Base-by-base conservation (phyloP, 2,797 vertebrate species). In the Cirrhinus mrigala region DNA sequence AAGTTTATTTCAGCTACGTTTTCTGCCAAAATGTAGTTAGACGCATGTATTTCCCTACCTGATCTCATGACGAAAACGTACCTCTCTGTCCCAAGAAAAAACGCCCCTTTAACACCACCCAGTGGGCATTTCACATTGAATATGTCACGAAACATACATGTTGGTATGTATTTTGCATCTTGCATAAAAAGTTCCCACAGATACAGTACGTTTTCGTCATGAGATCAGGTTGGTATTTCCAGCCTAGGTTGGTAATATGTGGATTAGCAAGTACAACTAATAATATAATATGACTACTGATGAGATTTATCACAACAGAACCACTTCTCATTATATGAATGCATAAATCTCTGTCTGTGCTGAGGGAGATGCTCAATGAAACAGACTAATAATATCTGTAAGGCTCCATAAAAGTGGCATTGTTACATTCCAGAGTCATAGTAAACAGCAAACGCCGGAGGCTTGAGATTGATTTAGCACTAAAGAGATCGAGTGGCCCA, bases 361-460 rank as follows among this genome's bases (percentile, higher is more conserved):
- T 54, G 29, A 69, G 18, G 20, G 3, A 82, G 52, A 85, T 12
- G 16, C 48, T 74, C 33, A 79, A 37, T 54, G n/a, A 37, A 79
- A 58, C 68, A 68, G 33, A 52, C 18, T n/a, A 37, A 15, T 54
- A 74, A 68, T 37, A 79, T 80, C 44, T 78, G 64, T 81, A 56
- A 24, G 56, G 73, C 60, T 73, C 54, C 22, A 85, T 85, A 56
- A 82, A 85, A 85, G 73, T 50, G 18, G 27, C n/a, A 70, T 62
- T 87, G 73, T 64, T 71, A 82, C 18, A 56, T 78, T 70, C 29
- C 79, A 64, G 16, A 75, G 4, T 27, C 20, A 50, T 29, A 81
- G 5, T 70, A 58, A 81, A 77, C 40, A 40, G 52, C 71, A 77
- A 84, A 77, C 8, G 5, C 68, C 20, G 10, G 62, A 84, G 76